A percentile compares a stretch with the other conserved stretches of the same genome.
Evolutionary conservation across 2,113 vertebrate genomes (phyloP).

Genomic region (Cinclus mexicanus): DNA sequence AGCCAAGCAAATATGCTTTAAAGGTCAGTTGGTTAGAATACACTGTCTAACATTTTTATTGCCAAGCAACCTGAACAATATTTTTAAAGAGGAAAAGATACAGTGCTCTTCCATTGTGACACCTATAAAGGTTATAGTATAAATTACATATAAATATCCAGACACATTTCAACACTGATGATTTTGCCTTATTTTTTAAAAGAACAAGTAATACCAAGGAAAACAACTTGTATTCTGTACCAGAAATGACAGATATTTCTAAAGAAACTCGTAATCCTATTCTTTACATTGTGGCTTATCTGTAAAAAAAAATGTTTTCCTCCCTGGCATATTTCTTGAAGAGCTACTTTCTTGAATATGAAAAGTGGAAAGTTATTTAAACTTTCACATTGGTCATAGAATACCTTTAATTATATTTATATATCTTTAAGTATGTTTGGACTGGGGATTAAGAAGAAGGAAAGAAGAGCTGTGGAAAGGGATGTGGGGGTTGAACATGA

Average conservation of each 20-base stretch:
- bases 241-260: neutral
- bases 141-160: neutral
- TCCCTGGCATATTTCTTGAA: neutral
- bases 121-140: neutral
- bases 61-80: neutral
- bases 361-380: neutral
- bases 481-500: neutral
- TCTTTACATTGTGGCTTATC: neutral
- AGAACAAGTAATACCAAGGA: neutral
- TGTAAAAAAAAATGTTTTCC: neutral
- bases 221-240: neutral
- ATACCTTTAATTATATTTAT: neutral
- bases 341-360: neutral
- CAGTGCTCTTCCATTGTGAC: neutral
- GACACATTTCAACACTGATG: neutral
- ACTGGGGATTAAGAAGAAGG: neutral
- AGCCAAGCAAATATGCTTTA: conserved; percentile 11
- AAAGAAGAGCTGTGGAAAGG: neutral
- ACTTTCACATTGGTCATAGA: neutral
- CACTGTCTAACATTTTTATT: neutral
- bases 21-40: conserved; percentile 40
- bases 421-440: neutral
- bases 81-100: neutral
- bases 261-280: neutral
- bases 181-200: neutral